Evolutionary conservation across 2,888 invertebrate species (phyloP).

Genomic region (Xanthorhoe spadicearia): DNA sequence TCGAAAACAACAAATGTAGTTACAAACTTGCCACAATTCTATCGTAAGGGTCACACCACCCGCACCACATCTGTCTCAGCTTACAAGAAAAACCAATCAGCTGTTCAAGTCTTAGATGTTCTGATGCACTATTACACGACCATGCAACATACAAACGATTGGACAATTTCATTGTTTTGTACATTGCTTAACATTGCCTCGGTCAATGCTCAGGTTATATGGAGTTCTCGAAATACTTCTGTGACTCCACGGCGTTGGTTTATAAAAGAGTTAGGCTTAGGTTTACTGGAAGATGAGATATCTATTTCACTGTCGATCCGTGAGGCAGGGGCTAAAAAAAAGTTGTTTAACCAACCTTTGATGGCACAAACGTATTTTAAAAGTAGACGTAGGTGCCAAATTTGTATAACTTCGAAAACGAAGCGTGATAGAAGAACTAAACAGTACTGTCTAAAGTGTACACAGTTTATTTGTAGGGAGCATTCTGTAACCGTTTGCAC

Average conservation of each 20-base stretch:
- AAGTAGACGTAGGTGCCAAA: constrained; percentile 62
- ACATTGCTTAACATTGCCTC: constrained; percentile 75
- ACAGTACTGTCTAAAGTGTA: constrained; percentile 68
- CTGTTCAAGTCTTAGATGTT: constrained; percentile 73
- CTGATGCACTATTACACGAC: constrained; percentile 78
- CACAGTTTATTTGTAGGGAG: constrained; percentile 70
- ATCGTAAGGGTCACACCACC: constrained; percentile 61
- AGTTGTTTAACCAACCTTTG: constrained; percentile 35
- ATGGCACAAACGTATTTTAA: constrained; percentile 46
- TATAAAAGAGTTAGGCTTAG: constrained; percentile 67
- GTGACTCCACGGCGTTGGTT: constrained; percentile 65
- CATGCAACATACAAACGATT: constrained; percentile 74
- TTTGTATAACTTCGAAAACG: constrained; percentile 57
- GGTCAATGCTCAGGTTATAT: constrained; percentile 76
- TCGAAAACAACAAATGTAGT: constrained; percentile 67
- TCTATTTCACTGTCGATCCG: constrained; percentile 40
- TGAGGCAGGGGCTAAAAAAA: constrained; percentile 44
- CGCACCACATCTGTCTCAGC: constrained; percentile 63
- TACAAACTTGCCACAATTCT: constrained; percentile 70
- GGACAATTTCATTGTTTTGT: constrained; percentile 75
- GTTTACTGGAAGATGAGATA: constrained; percentile 57
- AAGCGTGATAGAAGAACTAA: constrained; percentile 72
- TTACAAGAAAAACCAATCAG: constrained; percentile 71
- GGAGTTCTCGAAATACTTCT: constrained; percentile 61
- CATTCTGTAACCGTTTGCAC: constrained; percentile 68